Evolutionary conservation across 2,888 invertebrate genomes (phyloP), one percentile per base, ranked within the genome.

Genomic region (Neelides folsomi): DNA sequence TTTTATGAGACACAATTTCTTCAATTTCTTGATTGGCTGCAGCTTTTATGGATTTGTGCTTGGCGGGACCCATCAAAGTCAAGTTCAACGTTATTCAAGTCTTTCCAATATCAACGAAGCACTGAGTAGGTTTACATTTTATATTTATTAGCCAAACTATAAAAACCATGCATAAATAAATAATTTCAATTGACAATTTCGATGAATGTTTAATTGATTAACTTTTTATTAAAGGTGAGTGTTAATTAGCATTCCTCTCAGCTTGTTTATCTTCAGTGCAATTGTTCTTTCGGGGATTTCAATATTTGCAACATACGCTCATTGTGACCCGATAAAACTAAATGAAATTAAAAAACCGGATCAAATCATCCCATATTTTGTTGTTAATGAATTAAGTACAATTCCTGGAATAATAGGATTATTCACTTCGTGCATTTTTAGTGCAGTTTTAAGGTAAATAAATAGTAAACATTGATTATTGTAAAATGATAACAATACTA

Each of bases 401-500:
- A 52, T 62, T 34, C 64, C 64, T 9, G 50, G 49, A 38, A 49
- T 62, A 55, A 55, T 62, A 55, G 62, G 62, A 15, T 47, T 60
- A 27, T 62, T 64, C 47, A 53, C 55, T 0, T 55, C 62, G 1
- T 60, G 60, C 16, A 37, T 64, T 9, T 62, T 64, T 36, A 56
- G 56, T 45, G 64, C 60, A 6, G 58, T 57, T 8, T 39, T 63
- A 8, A 63, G 63, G 63, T 63, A 44, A 34, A 44, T 40, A 40
- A 36, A 7, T 27, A 27, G n/a, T n/a, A n/a, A n/a, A n/a, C n/a
- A 27, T 27, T 27, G 27, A 27, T 27, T 27, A 27, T 27, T 27
- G 19, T 5, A 6, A 16, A 16, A 15, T 8, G 9, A 18, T 16
- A 16, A 43, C n/a, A n/a, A n/a, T n/a, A n/a, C n/a, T n/a, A n/a